These are phyloP conservation scores for Pogonomyrmex californicus DNA, from an alignment of 1,140 invertebrate genomes.

Conservation along the genomic window DNA sequence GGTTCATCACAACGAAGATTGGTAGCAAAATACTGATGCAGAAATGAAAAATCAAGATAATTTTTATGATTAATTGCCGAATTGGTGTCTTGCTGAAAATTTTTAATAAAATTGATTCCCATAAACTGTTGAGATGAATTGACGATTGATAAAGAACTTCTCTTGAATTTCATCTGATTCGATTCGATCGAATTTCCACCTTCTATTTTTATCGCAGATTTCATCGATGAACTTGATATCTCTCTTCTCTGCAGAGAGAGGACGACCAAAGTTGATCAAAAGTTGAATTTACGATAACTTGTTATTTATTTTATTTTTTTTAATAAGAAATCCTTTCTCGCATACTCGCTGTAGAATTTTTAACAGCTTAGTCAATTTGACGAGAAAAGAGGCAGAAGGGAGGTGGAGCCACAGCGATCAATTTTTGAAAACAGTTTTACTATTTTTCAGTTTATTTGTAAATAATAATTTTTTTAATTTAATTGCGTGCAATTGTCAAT, in stretches of 20 bases:
- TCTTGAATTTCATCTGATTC: conserved; percentile 49
- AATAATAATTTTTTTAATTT: conserved; percentile 6
- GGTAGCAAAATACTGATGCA: background rate
- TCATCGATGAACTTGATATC: conserved; percentile 6
- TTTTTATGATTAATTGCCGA: background rate
- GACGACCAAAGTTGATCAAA: conserved; percentile 56
- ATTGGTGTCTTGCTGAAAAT: background rate
- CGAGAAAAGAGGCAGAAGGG: conserved; percentile 81
- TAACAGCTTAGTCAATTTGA: conserved; percentile 13
- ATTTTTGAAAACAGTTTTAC: conserved; percentile 27
- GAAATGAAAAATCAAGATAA: background rate
- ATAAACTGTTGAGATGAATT: conserved; percentile 27
- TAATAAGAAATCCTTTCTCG: conserved; percentile 36
- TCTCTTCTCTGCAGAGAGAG: conserved; percentile 68
- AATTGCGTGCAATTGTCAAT: conserved; percentile 1
- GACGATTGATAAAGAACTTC: conserved; percentile 63
- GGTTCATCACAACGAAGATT: background rate
- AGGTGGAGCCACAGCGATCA: conserved; percentile 80
- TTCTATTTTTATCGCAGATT: conserved; percentile 26
- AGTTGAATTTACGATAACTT: conserved; percentile 12
- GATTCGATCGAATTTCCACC: conserved; percentile 31
- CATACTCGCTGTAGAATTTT: conserved; percentile 1
- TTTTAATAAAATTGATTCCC: background rate
- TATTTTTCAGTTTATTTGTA: conserved; percentile 5
- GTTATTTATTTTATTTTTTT: conserved; percentile 35